Base-by-base conservation (phyloP, 1,140 invertebrate species). In the Drosophila tropicalis region DNA sequence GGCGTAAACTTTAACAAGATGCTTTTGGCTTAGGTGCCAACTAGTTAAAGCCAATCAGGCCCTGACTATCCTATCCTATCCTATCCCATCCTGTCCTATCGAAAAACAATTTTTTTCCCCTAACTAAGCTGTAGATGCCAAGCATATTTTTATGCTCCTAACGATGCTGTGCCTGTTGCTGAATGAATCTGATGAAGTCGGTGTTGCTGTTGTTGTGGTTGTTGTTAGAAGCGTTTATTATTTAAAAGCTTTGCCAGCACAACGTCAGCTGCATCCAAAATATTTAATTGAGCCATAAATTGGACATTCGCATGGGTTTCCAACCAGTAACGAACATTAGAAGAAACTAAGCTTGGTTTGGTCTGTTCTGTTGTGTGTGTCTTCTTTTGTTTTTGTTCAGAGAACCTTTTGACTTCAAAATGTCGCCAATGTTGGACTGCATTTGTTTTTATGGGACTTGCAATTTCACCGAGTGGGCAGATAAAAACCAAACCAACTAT, bases 231-330 rank as follows among this genome's bases (percentile, higher is more conserved):
- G 17, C 15, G 34, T 32, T 58, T 58, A 58, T 58, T 51, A 22
- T 51, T 51, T 51, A 51, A 51, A 51, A 58, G 34, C 56, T 34
- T 58, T 58, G 32, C 25, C 56, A 36, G 34, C 32, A 19, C 17
- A 17, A 17, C 56, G 9, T 51, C 56, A 19, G 56, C 19, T 51
- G 56, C 32, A 58, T 19, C 56, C 32, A 34, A 36, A 58, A 58
- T 58, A 36, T 58, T 58, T 58, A 58, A 58, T 39, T 34, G 56
- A 58, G 56, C 56, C 56, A 58, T 58, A 58, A 58, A 58, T 58
- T 58, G 56, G 17, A 36, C 32, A 58, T 10, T 12, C 44, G 44
- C 19, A 51, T 51, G 17, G 44, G 44, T 51, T 51, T 15, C 44
- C 7, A 47, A 2, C 44, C 44, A 9, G 3, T 10, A 22, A 22